These are phyloP conservation scores for Anastrepha ludens DNA, from an alignment of 1,140 invertebrate genomes.

Conservation along the genomic window DNA sequence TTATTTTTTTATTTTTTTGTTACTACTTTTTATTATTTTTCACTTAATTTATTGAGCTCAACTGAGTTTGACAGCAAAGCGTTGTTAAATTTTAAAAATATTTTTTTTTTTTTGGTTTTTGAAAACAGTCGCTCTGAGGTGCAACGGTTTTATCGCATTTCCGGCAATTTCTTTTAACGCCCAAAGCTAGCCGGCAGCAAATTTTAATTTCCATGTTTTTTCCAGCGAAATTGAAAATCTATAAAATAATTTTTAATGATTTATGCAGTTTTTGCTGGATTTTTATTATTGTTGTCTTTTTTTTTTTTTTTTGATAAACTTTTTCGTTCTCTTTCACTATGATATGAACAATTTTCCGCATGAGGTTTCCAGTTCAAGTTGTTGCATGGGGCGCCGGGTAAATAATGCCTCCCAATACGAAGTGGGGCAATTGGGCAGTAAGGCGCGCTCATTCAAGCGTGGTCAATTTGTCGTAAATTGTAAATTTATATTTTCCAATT, in stretches of 20 bases:
- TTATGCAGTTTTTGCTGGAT: neutral
- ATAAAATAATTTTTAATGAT: neutral
- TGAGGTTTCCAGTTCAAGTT: neutral
- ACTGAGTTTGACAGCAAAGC: constrained; percentile 13
- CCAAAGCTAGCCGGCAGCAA: neutral
- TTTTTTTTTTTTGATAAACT: neutral
- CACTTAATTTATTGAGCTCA: constrained; percentile 41
- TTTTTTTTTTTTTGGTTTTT: neutral
- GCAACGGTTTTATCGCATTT: constrained; percentile 46
- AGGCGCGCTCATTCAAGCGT: constrained; percentile 29
- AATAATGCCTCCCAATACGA: neutral
- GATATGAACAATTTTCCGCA: neutral
- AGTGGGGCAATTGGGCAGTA: constrained; percentile 39
- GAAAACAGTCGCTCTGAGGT: neutral
- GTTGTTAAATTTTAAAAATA: constrained; percentile 30
- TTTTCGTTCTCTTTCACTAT: no score
- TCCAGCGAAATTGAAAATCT: neutral
- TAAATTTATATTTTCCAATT: constrained; percentile 29
- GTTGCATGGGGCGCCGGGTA: neutral
- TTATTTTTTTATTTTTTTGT: neutral
- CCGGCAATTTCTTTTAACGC: constrained; percentile 43
- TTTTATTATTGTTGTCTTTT: neutral
- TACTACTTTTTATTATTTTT: neutral
- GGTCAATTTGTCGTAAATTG: constrained; percentile 46
- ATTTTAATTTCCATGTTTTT: neutral